A percentile compares a stretch with the other conserved stretches of the same genome.
Evolutionary conservation across 2,113 vertebrate genomes (phyloP).

Genomic region (Canis aureus): DNA sequence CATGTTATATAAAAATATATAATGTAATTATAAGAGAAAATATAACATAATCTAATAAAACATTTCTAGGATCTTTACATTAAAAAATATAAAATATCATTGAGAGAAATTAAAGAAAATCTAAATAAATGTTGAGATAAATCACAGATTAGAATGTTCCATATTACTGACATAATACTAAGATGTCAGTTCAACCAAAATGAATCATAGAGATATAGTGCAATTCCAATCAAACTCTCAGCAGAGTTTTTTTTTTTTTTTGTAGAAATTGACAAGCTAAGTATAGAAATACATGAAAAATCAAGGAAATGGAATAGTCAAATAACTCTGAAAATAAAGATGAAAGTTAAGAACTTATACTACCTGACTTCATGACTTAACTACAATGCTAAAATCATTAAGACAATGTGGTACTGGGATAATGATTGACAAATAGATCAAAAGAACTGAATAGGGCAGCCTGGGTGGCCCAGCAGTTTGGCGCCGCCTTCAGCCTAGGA

Average conservation of each 20-base stretch:
- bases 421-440: constrained; percentile 6
- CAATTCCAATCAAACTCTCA: constrained; percentile 25
- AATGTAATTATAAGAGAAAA: not conserved
- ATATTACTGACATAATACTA: not conserved
- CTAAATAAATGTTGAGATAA: constrained; percentile 30
- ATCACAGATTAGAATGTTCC: constrained; percentile 21
- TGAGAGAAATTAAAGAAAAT: constrained; percentile 17
- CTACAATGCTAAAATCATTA: constrained; percentile 30
- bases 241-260: constrained; percentile 16
- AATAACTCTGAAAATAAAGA: constrained; percentile 29
- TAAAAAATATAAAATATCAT: not conserved
- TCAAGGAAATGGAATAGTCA: not conserved
- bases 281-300: constrained; percentile 35
- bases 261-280: not conserved
- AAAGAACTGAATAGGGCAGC: not conserved
- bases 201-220: constrained; percentile 13
- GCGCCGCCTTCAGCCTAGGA: no score
- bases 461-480: no score
- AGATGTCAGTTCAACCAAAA: not conserved
- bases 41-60: not conserved
- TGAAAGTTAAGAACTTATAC: not conserved
- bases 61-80: not conserved
- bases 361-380: constrained; percentile 20
- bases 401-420: not conserved
- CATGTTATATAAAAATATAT: not conserved